These are phyloP conservation scores for Ormyrus pomaceus DNA, from an alignment of 2,888 invertebrate genomes.

Conservation along the genomic window DNA sequence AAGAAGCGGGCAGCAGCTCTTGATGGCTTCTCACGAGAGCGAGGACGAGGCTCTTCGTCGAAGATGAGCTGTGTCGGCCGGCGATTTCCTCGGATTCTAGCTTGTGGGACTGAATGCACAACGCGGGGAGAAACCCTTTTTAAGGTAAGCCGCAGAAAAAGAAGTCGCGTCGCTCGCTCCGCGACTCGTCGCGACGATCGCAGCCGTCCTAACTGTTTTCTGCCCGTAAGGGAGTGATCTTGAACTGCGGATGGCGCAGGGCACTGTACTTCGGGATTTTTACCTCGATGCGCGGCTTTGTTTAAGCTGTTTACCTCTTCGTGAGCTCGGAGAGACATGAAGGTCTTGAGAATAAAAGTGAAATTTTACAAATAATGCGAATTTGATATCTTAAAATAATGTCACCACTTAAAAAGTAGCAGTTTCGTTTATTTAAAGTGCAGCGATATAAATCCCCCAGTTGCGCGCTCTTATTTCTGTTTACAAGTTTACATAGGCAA, in stretches of 20 bases:
- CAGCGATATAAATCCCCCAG: no score
- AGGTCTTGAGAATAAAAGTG: no score
- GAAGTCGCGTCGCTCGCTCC: conserved; percentile 57
- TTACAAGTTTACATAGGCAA: no score
- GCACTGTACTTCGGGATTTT: no score
- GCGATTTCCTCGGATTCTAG: background rate
- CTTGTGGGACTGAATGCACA: conserved; percentile 25
- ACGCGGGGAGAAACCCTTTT: conserved; percentile 43
- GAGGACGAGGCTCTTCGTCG: conserved; percentile 5
- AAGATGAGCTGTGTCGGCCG: background rate
- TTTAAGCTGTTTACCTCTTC: no score
- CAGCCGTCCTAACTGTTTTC: conserved; percentile 24
- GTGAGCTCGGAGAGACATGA: no score
- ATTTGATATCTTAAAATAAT: no score
- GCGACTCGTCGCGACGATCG: conserved; percentile 57
- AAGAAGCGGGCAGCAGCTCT: no score
- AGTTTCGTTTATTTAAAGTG: no score
- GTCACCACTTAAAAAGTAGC: no score
- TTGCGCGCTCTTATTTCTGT: no score
- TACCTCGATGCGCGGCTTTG: background rate
- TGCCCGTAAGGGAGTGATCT: background rate
- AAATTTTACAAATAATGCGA: no score
- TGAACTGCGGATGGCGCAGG: background rate
- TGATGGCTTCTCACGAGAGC: conserved; percentile 16
- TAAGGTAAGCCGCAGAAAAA: conserved; percentile 50